Evolutionary conservation across 2,888 invertebrate species (phyloP).

Genomic region (Aleiodes alternator): DNA sequence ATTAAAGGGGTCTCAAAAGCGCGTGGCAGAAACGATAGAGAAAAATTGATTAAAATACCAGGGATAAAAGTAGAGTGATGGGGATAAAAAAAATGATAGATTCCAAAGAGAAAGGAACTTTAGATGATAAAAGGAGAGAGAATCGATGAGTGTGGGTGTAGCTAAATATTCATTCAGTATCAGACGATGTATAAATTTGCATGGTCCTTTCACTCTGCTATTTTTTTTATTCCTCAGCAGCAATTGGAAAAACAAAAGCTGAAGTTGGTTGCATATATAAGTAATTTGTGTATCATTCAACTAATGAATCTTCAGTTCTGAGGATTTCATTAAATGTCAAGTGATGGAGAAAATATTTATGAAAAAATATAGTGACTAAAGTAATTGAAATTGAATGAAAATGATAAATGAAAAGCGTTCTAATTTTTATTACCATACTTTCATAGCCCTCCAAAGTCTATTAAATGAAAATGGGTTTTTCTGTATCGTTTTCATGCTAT

Average conservation of each 20-base stretch:
- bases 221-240: neutral
- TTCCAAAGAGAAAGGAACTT: constrained; percentile 26
- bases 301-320: neutral
- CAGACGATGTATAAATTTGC: constrained; percentile 52
- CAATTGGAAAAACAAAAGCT: constrained; percentile 21
- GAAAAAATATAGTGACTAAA: constrained; percentile 7
- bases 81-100: neutral
- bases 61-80: constrained; percentile 1
- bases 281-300: constrained; percentile 9
- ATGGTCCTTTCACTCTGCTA: constrained; percentile 12
- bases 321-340: constrained; percentile 2
- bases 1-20: constrained; percentile 15
- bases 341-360: neutral
- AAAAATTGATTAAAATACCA: constrained; percentile 35
- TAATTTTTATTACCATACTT: too few relatives aligned
- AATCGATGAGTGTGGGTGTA: constrained; percentile 34
- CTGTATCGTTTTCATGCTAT: too few relatives aligned
- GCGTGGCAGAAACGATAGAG: constrained; percentile 2
- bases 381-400: too few relatives aligned
- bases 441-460: neutral
- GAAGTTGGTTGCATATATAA: constrained; percentile 11
- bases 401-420: too few relatives aligned
- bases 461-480: neutral
- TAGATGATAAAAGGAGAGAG: constrained; percentile 29
- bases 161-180: constrained; percentile 66